Evolutionary conservation across 1,140 invertebrate genomes (phyloP), one percentile per base, ranked within the genome.

Genomic region (Tetraneura akinire): DNA sequence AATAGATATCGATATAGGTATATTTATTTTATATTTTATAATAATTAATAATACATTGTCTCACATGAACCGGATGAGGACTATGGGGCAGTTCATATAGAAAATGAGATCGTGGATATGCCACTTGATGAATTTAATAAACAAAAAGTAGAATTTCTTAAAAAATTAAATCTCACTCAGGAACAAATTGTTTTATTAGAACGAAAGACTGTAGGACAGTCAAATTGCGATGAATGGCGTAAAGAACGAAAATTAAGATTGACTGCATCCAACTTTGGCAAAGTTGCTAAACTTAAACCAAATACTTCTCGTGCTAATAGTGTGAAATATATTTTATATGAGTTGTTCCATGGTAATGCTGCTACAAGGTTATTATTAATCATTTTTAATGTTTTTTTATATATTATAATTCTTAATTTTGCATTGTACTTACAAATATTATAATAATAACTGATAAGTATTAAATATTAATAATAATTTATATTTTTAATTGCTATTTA

Each of bases 201-300:
- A 55, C n/a, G n/a, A 11, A 55, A n/a, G 4, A 53, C 51, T 53
- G 8, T 53, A 9, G 16, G n/a, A 5, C 6, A 53, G n/a, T 53
- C 51, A n/a, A n/a, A n/a, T n/a, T n/a, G n/a, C 18, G 51, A 53
- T n/a, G 51, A 53, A 53, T 53, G 18, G 18, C n/a, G 51, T 8
- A 53, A n/a, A 66, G 6, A 66, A 42, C 62, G 62, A 42, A 66
- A 66, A 66, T 10, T 66, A 37, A 18, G 62, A 21, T n/a, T 66
- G 13, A 42, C 32, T 18, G 62, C 62, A 3, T 66, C 32, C 9
- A 66, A 66, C 42, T 66, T 66, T 21, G 62, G 29, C 42, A 66
- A 37, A 64, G 62, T 66, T 3, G 18, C 37, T 18, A 66, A 66
- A 66, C 62, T 66, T n/a, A 21, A 8, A 42, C 16, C 16, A 10